A percentile compares a stretch with the other conserved stretches of the same genome.
Conservation (phyloP, 2,797 vertebrate genomes). For the Pseudochirops corinnae region DNA sequence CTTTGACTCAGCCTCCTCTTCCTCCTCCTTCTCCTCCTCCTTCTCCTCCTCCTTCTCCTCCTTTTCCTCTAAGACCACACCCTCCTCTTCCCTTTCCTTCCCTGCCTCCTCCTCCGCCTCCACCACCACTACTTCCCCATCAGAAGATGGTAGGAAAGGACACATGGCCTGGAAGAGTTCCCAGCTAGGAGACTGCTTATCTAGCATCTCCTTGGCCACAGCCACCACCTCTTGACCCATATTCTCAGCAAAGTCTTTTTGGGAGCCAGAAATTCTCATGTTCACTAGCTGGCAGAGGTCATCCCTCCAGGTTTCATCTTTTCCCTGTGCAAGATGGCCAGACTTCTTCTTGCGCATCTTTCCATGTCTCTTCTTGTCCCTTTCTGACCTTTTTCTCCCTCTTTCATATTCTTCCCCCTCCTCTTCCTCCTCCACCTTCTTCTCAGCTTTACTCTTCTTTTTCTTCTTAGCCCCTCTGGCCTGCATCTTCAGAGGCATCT, state of each 20-base stretch:
- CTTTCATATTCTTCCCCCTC: not conserved
- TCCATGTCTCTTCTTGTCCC: not conserved
- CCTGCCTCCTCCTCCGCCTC: not conserved
- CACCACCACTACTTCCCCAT: not conserved
- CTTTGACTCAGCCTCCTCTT: accelerated
- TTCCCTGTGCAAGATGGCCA: accelerated
- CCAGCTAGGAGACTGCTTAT: not conserved
- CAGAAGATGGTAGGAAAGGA: not conserved
- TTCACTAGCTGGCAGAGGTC: conserved; percentile 48
- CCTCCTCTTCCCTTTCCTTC: not conserved
- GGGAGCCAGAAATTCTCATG: not conserved
- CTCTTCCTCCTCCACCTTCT: not conserved
- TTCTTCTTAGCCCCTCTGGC: not conserved
- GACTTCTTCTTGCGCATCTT: not conserved
- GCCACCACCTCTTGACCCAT: conserved; percentile 8
- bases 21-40: not conserved
- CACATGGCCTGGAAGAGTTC: not conserved
- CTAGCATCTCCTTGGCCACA: not conserved
- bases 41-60: not conserved
- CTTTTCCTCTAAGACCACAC: not conserved
- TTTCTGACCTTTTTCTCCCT: not conserved
- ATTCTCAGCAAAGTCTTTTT: not conserved
- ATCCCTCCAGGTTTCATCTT: conserved; percentile 1
- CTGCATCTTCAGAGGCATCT: not conserved
- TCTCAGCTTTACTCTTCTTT: not conserved